Evolutionary conservation across 1,140 invertebrate species (phyloP).

Genomic region (Bombus confusus): DNA sequence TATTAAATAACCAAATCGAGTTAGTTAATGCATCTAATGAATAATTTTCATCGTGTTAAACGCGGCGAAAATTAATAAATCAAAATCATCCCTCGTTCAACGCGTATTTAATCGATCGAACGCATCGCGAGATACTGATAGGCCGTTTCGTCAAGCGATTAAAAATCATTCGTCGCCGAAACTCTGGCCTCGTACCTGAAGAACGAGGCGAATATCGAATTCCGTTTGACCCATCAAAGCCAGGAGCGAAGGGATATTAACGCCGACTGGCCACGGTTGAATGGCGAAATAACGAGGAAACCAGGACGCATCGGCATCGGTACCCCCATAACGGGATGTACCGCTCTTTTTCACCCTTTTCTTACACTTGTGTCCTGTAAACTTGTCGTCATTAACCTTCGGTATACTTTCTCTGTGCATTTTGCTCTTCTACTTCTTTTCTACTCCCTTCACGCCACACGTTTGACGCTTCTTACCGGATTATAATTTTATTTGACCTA

Average conservation of each 20-base stretch:
- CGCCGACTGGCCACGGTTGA: not conserved
- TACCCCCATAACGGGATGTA: not conserved
- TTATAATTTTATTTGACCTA: not conserved
- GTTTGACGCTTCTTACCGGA: not conserved
- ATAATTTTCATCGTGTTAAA: not conserved
- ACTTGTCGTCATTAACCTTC: conserved; percentile 13
- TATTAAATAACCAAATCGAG: not conserved
- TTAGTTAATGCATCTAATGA: not conserved
- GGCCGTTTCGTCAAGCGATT: not conserved
- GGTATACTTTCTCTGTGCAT: not conserved
- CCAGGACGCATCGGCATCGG: not conserved
- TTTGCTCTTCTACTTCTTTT: not conserved
- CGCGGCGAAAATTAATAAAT: not conserved
- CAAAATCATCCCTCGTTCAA: not conserved
- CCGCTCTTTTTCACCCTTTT: conserved; percentile 4
- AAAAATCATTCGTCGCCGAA: conserved; percentile 3
- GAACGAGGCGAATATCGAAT: conserved; percentile 29
- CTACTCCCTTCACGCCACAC: too few species aligned
- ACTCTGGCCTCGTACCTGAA: not conserved
- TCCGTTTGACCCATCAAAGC: conserved; percentile 29
- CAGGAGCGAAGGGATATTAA: conserved; percentile 14
- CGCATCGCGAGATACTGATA: not conserved
- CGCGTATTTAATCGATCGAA: not conserved
- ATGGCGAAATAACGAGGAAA: conserved; percentile 46
- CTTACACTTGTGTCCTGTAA: not conserved